A percentile compares a stretch with the other conserved stretches of the same genome.
Evolutionary conservation across 92 coral and sea anemone species (phyloP).

Genomic region (Diadumene lineata): DNA sequence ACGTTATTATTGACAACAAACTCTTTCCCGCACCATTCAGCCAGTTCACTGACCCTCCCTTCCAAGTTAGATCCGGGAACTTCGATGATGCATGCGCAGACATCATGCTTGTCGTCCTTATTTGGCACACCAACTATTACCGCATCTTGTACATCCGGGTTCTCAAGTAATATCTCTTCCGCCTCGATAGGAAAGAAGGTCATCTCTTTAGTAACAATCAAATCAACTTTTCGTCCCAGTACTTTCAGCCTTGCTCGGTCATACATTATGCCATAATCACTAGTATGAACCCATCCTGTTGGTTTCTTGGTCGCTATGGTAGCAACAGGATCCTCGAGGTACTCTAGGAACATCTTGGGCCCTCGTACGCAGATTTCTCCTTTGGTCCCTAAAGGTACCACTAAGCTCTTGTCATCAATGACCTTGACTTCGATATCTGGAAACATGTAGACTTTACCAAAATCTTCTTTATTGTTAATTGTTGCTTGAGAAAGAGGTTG

Average conservation of each 20-base stretch:
- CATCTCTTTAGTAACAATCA: slow-evolving; percentile 11
- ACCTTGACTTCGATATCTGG: slow-evolving; percentile 46
- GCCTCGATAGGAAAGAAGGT: slow-evolving; percentile 30
- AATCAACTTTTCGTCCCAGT: slow-evolving; percentile 33
- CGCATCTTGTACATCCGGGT: slow-evolving; percentile 30
- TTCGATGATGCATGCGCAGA: slow-evolving; percentile 46
- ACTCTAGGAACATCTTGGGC: slow-evolving; percentile 31
- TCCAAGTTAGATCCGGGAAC: slow-evolving; percentile 41
- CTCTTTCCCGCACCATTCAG: slow-evolving; percentile 26
- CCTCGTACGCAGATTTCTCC: slow-evolving; percentile 44
- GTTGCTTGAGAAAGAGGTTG: slow-evolving; percentile 19
- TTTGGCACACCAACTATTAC: slow-evolving; percentile 34
- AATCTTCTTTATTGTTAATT: slow-evolving; percentile 18
- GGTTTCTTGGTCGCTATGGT: slow-evolving; percentile 14
- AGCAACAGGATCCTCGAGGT: slow-evolving; percentile 28
- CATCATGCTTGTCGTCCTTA: slow-evolving; percentile 11
- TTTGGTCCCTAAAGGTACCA: slow-evolving; percentile 38
- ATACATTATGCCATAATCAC: slow-evolving; percentile 42
- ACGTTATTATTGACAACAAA: slow-evolving; percentile 5
- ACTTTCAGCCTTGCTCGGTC: slow-evolving; percentile 37
- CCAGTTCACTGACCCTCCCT: slow-evolving; percentile 21
- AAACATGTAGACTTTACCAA: slow-evolving; percentile 24
- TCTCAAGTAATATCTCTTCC: slow-evolving; percentile 23
- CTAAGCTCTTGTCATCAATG: slow-evolving; percentile 26
- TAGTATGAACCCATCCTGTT: slow-evolving; percentile 36